phyloP scores from a whole-genome alignment of 1,140 invertebrate genomes.

The Campoletis sonorensis region DNA sequence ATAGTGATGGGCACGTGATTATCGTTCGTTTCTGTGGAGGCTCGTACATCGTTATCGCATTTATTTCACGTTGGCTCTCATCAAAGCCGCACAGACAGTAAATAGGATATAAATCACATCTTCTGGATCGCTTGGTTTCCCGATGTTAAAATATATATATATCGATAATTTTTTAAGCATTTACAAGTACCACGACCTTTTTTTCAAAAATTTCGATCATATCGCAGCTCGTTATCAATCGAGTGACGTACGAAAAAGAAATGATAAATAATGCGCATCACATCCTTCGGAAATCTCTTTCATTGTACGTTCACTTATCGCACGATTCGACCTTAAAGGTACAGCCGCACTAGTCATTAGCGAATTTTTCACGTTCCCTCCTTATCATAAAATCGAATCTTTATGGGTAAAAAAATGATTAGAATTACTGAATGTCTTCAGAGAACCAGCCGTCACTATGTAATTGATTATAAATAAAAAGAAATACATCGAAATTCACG shows the following conservation, averaged over 20 bases:
- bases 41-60: not conserved
- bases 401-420: no score
- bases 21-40: conserved; percentile 20
- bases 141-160: not conserved
- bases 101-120: not conserved
- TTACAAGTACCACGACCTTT: not conserved
- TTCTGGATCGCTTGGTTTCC: not conserved
- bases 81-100: not conserved
- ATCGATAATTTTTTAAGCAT: not conserved
- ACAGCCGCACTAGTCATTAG: not conserved
- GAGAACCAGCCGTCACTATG: no score
- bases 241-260: not conserved
- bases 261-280: not conserved
- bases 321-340: no score
- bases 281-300: not conserved
- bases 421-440: no score
- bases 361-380: not conserved
- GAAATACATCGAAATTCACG: no score
- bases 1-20: conserved; percentile 56
- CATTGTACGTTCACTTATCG: not conserved
- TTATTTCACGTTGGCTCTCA: not conserved
- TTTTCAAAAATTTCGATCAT: not conserved
- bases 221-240: not conserved
- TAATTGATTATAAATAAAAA: no score
- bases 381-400: not conserved